Evolutionary conservation across 2,797 vertebrate species (phyloP).

Genomic region (Manis pentadactyla): DNA sequence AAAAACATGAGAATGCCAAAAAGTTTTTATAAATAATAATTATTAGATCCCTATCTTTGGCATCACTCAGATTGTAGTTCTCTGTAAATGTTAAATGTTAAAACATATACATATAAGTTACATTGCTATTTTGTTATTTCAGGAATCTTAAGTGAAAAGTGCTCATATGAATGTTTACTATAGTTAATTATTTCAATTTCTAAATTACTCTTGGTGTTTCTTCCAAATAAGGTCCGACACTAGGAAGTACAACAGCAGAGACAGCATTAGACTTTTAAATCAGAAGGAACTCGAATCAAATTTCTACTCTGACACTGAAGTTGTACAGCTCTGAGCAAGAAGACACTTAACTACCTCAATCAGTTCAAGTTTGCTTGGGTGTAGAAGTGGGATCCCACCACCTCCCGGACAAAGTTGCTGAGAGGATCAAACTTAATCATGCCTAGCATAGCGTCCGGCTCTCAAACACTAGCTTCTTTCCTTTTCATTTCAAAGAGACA

Average conservation of each 20-base stretch:
- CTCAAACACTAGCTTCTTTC: conserved; percentile 14
- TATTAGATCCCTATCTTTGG: conserved; percentile 2
- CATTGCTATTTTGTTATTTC: conserved; percentile 30
- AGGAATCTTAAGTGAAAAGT: conserved; percentile 15
- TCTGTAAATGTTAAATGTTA: conserved; percentile 47
- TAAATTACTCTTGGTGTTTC: conserved; percentile 50
- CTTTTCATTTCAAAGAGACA: conserved; percentile 41
- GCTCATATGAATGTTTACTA: background rate
- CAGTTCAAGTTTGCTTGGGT: background rate
- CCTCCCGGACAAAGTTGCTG: background rate
- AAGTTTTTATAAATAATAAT: conserved; percentile 27
- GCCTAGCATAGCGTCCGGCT: background rate
- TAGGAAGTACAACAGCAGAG: background rate
- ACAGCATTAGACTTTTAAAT: conserved; percentile 31
- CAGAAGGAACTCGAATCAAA: conserved; percentile 21
- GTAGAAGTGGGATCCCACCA: background rate
- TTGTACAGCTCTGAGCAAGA: background rate
- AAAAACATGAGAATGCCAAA: conserved; percentile 10
- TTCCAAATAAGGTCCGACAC: conserved; percentile 25
- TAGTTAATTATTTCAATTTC: conserved; percentile 48
- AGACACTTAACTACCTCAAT: conserved; percentile 17
- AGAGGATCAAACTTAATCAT: conserved; percentile 1
- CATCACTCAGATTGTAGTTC: background rate
- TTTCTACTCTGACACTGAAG: conserved; percentile 20
- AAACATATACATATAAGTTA: background rate